Evolutionary conservation across 1,140 invertebrate species (phyloP).

Genomic region (Drosophila malerkotliana): DNA sequence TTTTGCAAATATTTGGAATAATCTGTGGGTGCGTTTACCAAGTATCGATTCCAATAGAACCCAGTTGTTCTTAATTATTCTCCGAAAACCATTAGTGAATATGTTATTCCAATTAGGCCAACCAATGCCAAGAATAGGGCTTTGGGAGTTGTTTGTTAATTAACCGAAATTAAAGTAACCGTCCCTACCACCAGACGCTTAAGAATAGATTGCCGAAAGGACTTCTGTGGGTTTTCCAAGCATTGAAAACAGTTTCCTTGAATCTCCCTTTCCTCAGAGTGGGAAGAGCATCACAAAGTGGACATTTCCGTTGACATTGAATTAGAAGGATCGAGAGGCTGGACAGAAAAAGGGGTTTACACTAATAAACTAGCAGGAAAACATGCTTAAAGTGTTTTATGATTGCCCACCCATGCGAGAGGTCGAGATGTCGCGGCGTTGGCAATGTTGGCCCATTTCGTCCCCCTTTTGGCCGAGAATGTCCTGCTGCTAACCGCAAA

Average conservation of each 20-base stretch:
- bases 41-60: slow-evolving; percentile 1
- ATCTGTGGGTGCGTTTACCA: background rate
- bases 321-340: slow-evolving; percentile 60
- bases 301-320: slow-evolving; percentile 73
- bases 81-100: slow-evolving; percentile 17
- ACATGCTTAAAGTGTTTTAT: slow-evolving; percentile 82
- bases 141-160: slow-evolving; percentile 32
- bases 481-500: slow-evolving; percentile 75
- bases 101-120: slow-evolving; percentile 13
- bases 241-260: slow-evolving; percentile 13
- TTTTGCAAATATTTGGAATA: background rate
- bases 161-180: slow-evolving; percentile 11
- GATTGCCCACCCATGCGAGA: slow-evolving; percentile 74
- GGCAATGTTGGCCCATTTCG: slow-evolving; percentile 50
- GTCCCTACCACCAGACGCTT: slow-evolving; percentile 7
- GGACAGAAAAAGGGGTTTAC: slow-evolving; percentile 46
- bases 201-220: slow-evolving; percentile 28
- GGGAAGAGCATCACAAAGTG: slow-evolving; percentile 60
- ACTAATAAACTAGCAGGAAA: slow-evolving; percentile 81
- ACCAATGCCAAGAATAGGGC: slow-evolving; percentile 18
- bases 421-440: slow-evolving; percentile 66
- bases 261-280: slow-evolving; percentile 13
- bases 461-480: slow-evolving; percentile 14
- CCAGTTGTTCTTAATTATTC: slow-evolving; percentile 11
- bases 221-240: slow-evolving; percentile 14